Base-by-base conservation (phyloP, 2,113 vertebrate species). In the Zapornia atra region DNA sequence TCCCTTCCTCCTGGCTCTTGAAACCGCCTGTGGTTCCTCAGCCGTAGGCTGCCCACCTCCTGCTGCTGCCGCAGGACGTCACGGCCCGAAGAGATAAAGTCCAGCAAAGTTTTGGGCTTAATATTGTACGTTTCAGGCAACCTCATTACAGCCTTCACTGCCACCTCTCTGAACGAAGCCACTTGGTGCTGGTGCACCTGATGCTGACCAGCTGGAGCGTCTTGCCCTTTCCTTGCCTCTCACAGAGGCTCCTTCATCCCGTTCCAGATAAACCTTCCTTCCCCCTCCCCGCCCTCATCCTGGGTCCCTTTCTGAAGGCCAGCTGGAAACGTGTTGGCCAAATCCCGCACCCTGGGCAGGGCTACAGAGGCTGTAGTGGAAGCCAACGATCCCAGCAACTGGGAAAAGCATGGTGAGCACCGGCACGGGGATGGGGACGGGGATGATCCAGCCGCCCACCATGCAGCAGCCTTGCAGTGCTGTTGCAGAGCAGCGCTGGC, bases 61-160 rank as follows among this genome's bases (percentile, higher is more conserved):
- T 4, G 5, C 19, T n/a, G 40, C 14, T 12, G 60, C 81, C 42
- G 92, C 72, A 22, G 80, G 77, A 29, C 34, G 24, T n/a, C 25
- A 89, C 91, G 87, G 75, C 61, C 59, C 53, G 11, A 33, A 59
- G 71, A 68, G 38, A 24, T 25, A 29, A 95, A 96, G 95, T 96
- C 82, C 59, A 5, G 75, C 71, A 85, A 96, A 96, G 93, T 95
- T 97, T 96, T 2, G 5, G 79, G 79, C 59, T 93, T 50, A 77
- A 95, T 85, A 46, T 33, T 1, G 1, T n/a, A 38, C 44, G 44
- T 48, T 82, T 90, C 0, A 8, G 70, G 70, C 21, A 54, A 85
- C 18, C 11, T 68, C 57, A 8, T 42, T 24, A 11, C 34, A 24
- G 25, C 7, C 29, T 48, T 44, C 13, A 29, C 34, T 19, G 19